Conservation (phyloP, 2,113 vertebrate species). For the Engystomops pustulosus region DNA sequence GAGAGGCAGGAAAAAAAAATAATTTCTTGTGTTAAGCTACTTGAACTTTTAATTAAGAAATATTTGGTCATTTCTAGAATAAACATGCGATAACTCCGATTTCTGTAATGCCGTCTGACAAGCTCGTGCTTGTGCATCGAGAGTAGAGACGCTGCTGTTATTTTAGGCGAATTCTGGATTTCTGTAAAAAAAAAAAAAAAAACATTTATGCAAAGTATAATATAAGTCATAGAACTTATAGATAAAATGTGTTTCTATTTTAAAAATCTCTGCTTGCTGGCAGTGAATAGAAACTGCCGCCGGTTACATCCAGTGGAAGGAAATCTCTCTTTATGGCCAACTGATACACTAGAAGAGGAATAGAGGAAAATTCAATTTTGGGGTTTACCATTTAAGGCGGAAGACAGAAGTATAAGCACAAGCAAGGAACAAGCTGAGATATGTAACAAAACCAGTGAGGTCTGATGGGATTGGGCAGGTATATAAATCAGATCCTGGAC, state of each 20-base stretch:
- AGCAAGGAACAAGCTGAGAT: too few relatives aligned
- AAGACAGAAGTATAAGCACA: too few relatives aligned
- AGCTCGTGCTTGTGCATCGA: background rate
- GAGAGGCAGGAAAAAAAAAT: conserved; percentile 21
- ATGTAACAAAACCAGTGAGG: too few relatives aligned
- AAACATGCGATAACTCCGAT: background rate
- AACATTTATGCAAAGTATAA: background rate
- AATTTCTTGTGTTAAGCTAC: conserved; percentile 18
- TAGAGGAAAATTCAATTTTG: too few relatives aligned
- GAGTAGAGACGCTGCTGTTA: background rate
- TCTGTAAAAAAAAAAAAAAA: too few relatives aligned
- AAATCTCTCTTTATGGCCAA: too few relatives aligned
- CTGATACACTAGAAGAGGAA: too few relatives aligned
- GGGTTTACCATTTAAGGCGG: too few relatives aligned
- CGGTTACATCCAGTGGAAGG: background rate
- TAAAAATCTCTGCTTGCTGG: background rate
- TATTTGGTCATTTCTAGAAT: background rate
- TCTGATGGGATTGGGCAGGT: too few relatives aligned
- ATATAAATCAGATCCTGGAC: too few relatives aligned
- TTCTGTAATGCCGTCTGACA: background rate
- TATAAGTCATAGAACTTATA: background rate
- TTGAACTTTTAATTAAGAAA: conserved; percentile 30
- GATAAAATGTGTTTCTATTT: background rate
- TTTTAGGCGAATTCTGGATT: background rate
- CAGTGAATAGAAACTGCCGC: background rate